A percentile compares a stretch with the other conserved stretches of the same genome.
Conservation (phyloP, 2,888 invertebrate genomes). For the Trichogramma dendrolimi region DNA sequence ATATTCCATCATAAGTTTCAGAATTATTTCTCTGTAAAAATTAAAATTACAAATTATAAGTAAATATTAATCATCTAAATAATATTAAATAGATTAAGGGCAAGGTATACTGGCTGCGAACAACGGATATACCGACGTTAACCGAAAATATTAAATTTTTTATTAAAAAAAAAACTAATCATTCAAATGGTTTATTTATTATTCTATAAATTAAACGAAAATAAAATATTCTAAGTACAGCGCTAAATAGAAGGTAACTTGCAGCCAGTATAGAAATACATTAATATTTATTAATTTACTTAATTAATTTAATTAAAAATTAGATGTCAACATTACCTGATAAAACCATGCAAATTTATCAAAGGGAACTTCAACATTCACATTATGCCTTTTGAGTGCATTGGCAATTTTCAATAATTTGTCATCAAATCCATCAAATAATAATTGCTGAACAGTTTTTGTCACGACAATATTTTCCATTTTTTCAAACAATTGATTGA, state of each 20-base stretch:
- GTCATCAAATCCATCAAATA: constrained; percentile 82
- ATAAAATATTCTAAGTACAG: too few species aligned
- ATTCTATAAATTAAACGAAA: too few species aligned
- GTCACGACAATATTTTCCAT: constrained; percentile 58
- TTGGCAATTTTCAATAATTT: constrained; percentile 59
- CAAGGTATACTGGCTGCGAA: too few species aligned
- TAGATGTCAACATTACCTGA: constrained; percentile 51
- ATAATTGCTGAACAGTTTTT: constrained; percentile 64
- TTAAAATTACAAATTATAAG: neutral
- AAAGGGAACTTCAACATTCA: constrained; percentile 59
- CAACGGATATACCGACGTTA: too few species aligned
- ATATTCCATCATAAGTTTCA: constrained; percentile 69
- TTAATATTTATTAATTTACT: neutral
- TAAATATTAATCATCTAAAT: too few species aligned
- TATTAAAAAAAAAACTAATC: constrained; percentile 1
- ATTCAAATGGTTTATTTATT: too few species aligned
- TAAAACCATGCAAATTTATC: constrained; percentile 84
- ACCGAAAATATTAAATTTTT: constrained; percentile 1
- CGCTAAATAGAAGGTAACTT: too few species aligned
- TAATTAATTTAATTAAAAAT: neutral
- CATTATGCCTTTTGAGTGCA: constrained; percentile 52
- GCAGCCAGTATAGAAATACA: too few species aligned
- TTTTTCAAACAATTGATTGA: constrained; percentile 58
- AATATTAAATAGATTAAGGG: too few species aligned
- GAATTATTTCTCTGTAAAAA: constrained; percentile 69